Evolutionary conservation across 2,113 vertebrate genomes (phyloP), one percentile per base, ranked within the genome.

Genomic region (Stictonetta naevosa): DNA sequence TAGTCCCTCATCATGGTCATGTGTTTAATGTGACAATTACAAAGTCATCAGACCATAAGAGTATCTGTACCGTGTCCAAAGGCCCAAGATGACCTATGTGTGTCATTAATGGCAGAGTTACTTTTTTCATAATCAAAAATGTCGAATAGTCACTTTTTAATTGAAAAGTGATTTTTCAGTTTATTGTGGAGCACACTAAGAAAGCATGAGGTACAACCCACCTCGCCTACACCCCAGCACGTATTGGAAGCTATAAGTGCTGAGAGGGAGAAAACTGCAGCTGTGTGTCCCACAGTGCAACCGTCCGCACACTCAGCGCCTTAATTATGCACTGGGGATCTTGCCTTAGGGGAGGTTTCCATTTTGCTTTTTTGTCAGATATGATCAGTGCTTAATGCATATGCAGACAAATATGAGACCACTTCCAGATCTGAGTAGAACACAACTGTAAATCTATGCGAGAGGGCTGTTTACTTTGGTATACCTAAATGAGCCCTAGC

Each of bases 201-300:
- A 76, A 95, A 91, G 25, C 9, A 52, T 13, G 13, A 75, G 40
- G 46, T 26, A 56, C 38, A 90, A 20, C 36, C 12, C 63, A 1
- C 10, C 10, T 4, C 5, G 10, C 5, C 11, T 36, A 13, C 8
- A 74, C 21, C 56, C 5, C 7, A 21, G 18, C 2, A 6, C 0
- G 0, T 62, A 11, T 11, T 53, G 38, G 58, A 66, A 88, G 33
- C 20, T 78, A n/a, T 55, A 22, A 28, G 25, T 59, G 36, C 48
- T 75, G 63, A 79, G 52, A 71, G 46, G 48, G 8, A 74, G 17
- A 79, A 63, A 82, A 52, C 31, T 67, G 42, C 8, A 46, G 62
- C 42, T 71, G 0, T 17, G 25, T 5, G 8, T 56, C 48, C 38
- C 33, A 10, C 1, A 1, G 25, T n/a, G 71, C 1, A 1, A 86